These are phyloP conservation scores for Phoronis australis DNA, from an alignment of 2,888 invertebrate species.

Conservation along the genomic window DNA sequence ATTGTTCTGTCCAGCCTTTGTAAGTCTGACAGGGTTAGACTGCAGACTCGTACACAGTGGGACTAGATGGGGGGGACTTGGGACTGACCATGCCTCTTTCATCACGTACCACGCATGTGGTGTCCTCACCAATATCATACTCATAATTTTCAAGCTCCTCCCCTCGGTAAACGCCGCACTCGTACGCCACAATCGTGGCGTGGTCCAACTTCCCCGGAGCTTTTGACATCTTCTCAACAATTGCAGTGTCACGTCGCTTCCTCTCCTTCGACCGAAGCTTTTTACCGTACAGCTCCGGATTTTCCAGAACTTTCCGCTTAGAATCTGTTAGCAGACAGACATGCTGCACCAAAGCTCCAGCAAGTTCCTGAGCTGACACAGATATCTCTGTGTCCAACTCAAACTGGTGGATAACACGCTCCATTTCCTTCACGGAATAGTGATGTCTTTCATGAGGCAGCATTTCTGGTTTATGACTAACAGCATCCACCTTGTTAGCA, in stretches of 20 bases:
- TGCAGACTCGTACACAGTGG: too few species aligned
- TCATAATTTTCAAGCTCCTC: constrained; percentile 32
- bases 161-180: constrained; percentile 56
- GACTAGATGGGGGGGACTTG: too few species aligned
- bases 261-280: constrained; percentile 43
- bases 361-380: constrained; percentile 48
- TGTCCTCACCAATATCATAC: too few species aligned
- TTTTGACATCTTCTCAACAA: constrained; percentile 69
- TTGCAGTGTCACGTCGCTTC: constrained; percentile 42
- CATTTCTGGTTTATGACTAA: constrained; percentile 41
- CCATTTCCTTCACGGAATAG: constrained; percentile 65
- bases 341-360: constrained; percentile 49
- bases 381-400: constrained; percentile 48
- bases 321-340: constrained; percentile 65
- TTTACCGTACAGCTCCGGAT: constrained; percentile 53
- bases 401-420: constrained; percentile 48
- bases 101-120: too few species aligned
- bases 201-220: constrained; percentile 86
- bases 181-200: constrained; percentile 77
- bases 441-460: constrained; percentile 63
- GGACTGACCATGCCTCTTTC: too few species aligned
- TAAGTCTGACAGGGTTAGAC: too few species aligned
- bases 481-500: not conserved
- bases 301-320: constrained; percentile 76
- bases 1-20: too few species aligned